Evolutionary conservation across 2,113 vertebrate genomes (phyloP).

Genomic region (Halichoerus grypus): DNA sequence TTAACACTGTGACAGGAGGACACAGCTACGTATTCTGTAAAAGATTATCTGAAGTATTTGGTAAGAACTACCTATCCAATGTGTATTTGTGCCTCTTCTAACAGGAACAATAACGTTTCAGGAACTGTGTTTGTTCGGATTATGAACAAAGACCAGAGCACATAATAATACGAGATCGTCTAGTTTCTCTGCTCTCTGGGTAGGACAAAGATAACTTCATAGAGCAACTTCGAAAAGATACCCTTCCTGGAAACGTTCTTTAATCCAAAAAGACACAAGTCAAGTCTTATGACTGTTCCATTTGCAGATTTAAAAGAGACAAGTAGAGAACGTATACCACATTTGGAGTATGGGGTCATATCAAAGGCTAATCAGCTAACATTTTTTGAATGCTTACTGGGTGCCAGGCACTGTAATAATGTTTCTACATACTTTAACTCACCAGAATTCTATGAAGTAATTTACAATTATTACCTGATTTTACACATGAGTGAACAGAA

Average conservation of each 20-base stretch:
- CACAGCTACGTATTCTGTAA: not conserved
- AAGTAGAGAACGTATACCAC: not conserved
- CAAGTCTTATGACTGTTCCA: not conserved
- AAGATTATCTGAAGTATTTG: not conserved
- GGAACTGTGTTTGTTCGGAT: not conserved
- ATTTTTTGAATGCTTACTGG: slow-evolving; percentile 66
- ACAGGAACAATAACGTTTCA: not conserved
- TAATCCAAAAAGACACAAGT: slow-evolving; percentile 33
- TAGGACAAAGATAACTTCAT: not conserved
- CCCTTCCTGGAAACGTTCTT: not conserved
- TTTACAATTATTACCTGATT: slow-evolving; percentile 50
- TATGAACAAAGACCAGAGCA: not conserved
- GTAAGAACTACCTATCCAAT: not conserved
- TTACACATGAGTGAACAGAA: slow-evolving; percentile 49
- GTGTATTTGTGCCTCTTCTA: not conserved
- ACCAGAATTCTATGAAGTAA: slow-evolving; percentile 62
- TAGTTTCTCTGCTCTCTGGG: not conserved
- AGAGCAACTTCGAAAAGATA: not conserved
- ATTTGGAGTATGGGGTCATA: not conserved
- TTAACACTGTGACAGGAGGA: not conserved
- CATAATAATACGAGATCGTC: not conserved
- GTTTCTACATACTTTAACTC: slow-evolving; percentile 62
- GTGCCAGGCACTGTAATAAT: slow-evolving; percentile 37
- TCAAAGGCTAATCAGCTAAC: slow-evolving; percentile 67
- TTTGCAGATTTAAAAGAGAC: slow-evolving; percentile 29